These are phyloP conservation scores for Pogonocichla stellata DNA, from an alignment of 2,113 vertebrate species.

Conservation along the genomic window DNA sequence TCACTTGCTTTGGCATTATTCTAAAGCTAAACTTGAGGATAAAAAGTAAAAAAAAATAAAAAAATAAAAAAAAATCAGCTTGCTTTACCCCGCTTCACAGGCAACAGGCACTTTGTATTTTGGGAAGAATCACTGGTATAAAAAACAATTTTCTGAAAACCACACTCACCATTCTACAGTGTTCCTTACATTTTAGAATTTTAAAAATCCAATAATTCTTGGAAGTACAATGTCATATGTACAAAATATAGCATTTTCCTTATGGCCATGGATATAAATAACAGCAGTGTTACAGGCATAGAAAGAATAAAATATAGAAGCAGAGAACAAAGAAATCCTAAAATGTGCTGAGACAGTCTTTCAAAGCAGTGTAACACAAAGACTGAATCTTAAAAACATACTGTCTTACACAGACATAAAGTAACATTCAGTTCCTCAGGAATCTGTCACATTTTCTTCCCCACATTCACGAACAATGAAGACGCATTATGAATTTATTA, in stretches of 20 bases:
- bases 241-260: neutral
- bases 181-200: neutral
- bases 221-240: neutral
- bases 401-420: conserved; percentile 31
- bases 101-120: neutral
- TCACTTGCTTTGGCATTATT: neutral
- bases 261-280: neutral
- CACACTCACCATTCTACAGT: neutral
- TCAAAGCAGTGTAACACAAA: conserved; percentile 35
- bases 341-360: conserved; percentile 33
- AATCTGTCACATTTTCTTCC: conserved; percentile 14
- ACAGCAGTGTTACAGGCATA: neutral
- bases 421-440: conserved; percentile 13
- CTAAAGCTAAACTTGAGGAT: neutral
- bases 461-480: neutral
- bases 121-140: neutral
- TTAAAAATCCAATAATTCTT: neutral
- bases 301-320: conserved; percentile 22
- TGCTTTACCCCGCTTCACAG: neutral
- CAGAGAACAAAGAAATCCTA: conserved; percentile 46
- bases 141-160: neutral
- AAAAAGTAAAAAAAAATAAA: neutral
- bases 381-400: conserved; percentile 8
- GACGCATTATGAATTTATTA: conserved; percentile 29
- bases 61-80: neutral